A percentile compares a stretch with the other conserved stretches of the same genome.
phyloP scores from a whole-genome alignment of 2,113 vertebrate genomes.

The Pseudorasbora parva region DNA sequence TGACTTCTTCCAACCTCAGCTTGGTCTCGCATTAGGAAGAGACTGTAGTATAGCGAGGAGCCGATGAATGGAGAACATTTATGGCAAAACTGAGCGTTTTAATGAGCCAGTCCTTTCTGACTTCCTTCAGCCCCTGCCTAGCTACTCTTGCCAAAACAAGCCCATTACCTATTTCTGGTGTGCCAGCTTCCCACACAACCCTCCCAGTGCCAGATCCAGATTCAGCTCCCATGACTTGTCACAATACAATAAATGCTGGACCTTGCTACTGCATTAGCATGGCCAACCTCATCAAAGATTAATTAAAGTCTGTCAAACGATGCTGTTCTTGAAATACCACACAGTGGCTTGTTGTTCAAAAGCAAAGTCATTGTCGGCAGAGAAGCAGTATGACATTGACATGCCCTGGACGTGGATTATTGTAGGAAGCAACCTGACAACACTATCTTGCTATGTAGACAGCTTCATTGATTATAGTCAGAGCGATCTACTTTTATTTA shows the following conservation, averaged over 20 bases:
- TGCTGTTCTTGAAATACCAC: not conserved
- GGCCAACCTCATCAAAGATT: constrained; percentile 28
- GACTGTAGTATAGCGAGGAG: not conserved
- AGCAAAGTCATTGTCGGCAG: not conserved
- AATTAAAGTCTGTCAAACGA: not conserved
- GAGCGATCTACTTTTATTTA: constrained; percentile 18
- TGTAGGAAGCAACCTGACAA: not conserved
- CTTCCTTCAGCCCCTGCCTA: not conserved
- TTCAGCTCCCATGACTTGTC: constrained; percentile 7
- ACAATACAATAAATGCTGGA: constrained; percentile 34
- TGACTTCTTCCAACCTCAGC: constrained; percentile 3
- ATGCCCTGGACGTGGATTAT: not conserved
- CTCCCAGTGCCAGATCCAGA: constrained; percentile 27
- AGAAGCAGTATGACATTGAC: not conserved
- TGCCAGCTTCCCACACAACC: constrained; percentile 22
- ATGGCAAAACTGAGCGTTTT: constrained; percentile 29
- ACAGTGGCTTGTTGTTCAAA: constrained; percentile 12
- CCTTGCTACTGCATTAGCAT: constrained; percentile 12
- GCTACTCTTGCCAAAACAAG: constrained; percentile 19
- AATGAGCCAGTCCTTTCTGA: constrained; percentile 41
- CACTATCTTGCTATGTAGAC: not conserved
- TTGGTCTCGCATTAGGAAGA: not conserved
- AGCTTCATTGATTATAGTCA: constrained; percentile 22
- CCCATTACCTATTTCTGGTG: constrained; percentile 15
- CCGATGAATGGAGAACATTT: not conserved